Evolutionary conservation across 2,797 vertebrate species (phyloP), one percentile per base, ranked within the genome.

Genomic region (Sebastes taczanowskii): DNA sequence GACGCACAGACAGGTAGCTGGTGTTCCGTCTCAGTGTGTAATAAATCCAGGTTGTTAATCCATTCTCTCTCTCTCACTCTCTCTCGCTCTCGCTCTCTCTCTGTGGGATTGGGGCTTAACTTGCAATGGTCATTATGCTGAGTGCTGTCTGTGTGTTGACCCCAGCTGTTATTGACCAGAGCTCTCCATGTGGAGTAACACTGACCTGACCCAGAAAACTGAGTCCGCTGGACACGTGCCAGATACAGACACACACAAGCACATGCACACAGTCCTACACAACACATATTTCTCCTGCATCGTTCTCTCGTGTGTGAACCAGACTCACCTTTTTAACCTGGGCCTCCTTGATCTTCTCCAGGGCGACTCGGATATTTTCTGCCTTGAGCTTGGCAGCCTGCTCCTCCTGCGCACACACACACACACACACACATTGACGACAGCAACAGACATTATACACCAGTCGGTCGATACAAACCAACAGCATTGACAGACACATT

Each of bases 321-420:
- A 6, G 62, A 79, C 91, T 93, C 86, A 99, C 98, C 97, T 99
- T 99, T 95, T 99, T 99, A 74, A 99, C 97, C 94, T 99, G 98
- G 32, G 98, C 98, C 93, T 99, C 98, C 94, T 99, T 99, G 93
- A 99, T 99, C 93, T 99, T 99, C 94, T 99, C 98, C 88, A 99
- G 93, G 0, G 98, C 98, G 78, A 99, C 95, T 60, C 98, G 94
- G 66, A 99, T 99, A 86, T 98, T 99, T 83, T 99, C 98, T 25
- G 98, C 98, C 93, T 99, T 99, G 77, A 97, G 78, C 88, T 99
- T 99, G 87, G 98, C 98, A 78, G 97, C 98, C 89, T 99, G 98
- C 82, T 99, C 98, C 92, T 99, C 98, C 98, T 99, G 89, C 55
- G 2, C 23, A 23, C 60, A 78, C 59, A 58, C 52, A 69, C 60